A percentile compares a stretch with the other conserved stretches of the same genome.
These are phyloP conservation scores for Hydrotaea cyrtoneurina DNA, from an alignment of 2,888 invertebrate genomes.

Conservation along the genomic window DNA sequence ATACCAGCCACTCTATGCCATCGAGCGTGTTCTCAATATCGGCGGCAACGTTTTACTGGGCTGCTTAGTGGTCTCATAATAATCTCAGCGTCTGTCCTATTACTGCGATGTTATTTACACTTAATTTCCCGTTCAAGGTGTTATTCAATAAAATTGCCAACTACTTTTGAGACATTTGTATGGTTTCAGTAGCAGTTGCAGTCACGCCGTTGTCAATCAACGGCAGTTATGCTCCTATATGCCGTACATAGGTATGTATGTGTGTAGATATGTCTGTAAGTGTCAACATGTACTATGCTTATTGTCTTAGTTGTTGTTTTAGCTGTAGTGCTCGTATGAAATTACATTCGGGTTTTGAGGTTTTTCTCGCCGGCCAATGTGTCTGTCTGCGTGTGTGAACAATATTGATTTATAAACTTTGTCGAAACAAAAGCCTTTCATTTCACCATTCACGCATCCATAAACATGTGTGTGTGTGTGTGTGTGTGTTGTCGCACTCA, in stretches of 20 bases:
- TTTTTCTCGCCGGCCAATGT: not conserved
- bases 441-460: not conserved
- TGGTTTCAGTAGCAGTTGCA: not conserved
- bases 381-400: too few species aligned
- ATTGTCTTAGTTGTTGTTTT: conserved; percentile 5
- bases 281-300: not conserved
- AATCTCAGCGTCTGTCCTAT: not conserved
- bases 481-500: not conserved
- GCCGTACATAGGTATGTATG: not conserved
- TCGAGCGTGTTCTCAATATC: too few species aligned
- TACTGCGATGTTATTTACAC: not conserved
- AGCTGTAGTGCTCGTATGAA: not conserved
- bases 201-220: not conserved
- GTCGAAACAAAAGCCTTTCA: conserved; percentile 21
- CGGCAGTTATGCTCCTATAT: not conserved
- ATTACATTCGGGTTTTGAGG: conserved; percentile 32
- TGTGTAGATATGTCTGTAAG: not conserved
- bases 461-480: not conserved
- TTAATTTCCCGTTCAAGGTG: conserved; percentile 23
- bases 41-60: too few species aligned
- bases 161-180: conserved; percentile 18
- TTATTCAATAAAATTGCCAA: conserved; percentile 13
- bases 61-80: not conserved
- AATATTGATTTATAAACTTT: conserved; percentile 26
- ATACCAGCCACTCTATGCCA: too few species aligned